Base-by-base conservation (phyloP, 2,113 vertebrate species). In the Motacilla tschutschensis region DNA sequence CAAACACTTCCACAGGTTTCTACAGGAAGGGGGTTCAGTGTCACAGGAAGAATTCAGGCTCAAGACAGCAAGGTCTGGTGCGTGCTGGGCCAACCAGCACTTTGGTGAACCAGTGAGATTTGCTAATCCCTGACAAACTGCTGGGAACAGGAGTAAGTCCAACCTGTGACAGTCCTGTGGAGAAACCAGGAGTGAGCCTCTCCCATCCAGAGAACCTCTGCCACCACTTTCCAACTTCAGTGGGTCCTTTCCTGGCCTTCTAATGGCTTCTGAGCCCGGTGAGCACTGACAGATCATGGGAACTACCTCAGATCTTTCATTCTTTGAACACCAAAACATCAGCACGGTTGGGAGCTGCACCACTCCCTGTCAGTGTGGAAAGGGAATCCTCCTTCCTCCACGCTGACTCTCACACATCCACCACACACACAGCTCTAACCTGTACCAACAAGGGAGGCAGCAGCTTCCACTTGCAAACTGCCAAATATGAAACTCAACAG, bases 391-490 rank as follows among this genome's bases (percentile, higher is more conserved):
- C 33, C 72, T 76, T 72, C 87, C 89, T 74, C 60, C 72, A 35
- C 2, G 0, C 9, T n/a, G 74, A 65, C 43, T 64, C 62, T 28
- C 59, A 44, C 67, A 70, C 6, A 0, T 28, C 21, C 70, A 63
- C 12, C 2, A 75, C 88, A 90, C 67, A 70, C 78, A 79, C 44
- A 28, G 14, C 19, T 65, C 59, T 65, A 21, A 79, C 51, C 83
- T 51, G 66, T 0, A 21, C 44, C 67, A 31, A 6, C 59, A 33
- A 36, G 66, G 6, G 24, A 86, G 67, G 66, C 44, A 69, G 67
- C 60, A 95, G 77, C 80, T 94, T 78, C 95, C 66, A 67, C 85
- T 66, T 38, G 76, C 69, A 93, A 85, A 88, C 53, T 67, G 95
- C 65, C 88, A 66, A 74, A 91, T 10, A 66, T 3, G 11, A 91